A percentile compares a stretch with the other conserved stretches of the same genome.
These are phyloP conservation scores for Eilema sororculum DNA, from an alignment of 2,888 invertebrate species.

Conservation along the genomic window DNA sequence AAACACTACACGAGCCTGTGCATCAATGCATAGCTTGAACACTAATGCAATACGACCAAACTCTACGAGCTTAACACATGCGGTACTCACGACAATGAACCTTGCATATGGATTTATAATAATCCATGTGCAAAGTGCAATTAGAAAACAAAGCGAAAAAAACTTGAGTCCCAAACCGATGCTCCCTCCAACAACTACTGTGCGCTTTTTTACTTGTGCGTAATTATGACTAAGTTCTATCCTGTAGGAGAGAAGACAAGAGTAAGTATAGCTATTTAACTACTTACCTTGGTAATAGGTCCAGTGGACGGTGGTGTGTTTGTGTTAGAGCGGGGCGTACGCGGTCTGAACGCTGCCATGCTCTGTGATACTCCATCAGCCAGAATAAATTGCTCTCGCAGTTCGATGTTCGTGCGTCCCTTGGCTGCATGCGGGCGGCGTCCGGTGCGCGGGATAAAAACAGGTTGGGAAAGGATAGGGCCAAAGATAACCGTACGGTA, in stretches of 20 bases:
- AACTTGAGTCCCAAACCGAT: constrained; percentile 81
- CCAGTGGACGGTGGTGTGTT: constrained; percentile 91
- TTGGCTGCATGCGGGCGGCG: constrained; percentile 94
- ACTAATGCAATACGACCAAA: constrained; percentile 85
- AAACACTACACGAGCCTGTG: constrained; percentile 84
- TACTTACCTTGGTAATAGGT: constrained; percentile 97
- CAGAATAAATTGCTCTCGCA: constrained; percentile 99
- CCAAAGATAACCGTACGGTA: constrained; percentile 81
- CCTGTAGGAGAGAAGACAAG: constrained; percentile 73
- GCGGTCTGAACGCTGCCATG: constrained; percentile 99
- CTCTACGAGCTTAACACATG: constrained; percentile 85
- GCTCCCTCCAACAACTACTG: constrained; percentile 85
- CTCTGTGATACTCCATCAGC: constrained; percentile 99
- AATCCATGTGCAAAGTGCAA: constrained; percentile 83
- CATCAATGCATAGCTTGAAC: constrained; percentile 83
- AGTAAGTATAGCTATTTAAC: constrained; percentile 62
- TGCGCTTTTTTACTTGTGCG: constrained; percentile 83
- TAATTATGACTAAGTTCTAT: constrained; percentile 73
- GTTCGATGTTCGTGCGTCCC: constrained; percentile 99
- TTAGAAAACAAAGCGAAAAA: constrained; percentile 69
- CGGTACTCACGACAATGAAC: constrained; percentile 80
- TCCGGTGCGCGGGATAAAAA: constrained; percentile 80
- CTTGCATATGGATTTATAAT: constrained; percentile 78
- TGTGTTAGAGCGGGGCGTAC: constrained; percentile 94
- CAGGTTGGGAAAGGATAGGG: constrained; percentile 65